Conservation (phyloP, 2,797 vertebrate species). For the Oreonectes daqikongensis region DNA sequence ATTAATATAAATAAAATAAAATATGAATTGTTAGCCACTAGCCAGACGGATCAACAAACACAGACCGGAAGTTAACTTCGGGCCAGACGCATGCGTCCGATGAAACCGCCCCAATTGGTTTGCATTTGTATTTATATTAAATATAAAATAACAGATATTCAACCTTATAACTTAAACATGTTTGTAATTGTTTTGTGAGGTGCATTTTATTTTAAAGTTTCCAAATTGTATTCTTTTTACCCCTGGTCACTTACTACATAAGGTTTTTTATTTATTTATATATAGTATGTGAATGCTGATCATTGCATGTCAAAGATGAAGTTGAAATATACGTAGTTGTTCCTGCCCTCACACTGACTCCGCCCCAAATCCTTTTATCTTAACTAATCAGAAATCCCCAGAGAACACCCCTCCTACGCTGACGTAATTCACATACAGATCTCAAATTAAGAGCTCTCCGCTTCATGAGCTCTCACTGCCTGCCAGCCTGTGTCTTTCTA, state of each 20-base stretch:
- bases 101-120: neutral
- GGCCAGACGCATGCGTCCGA: too few species aligned
- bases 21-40: too few species aligned
- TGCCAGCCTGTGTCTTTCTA: neutral
- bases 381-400: neutral
- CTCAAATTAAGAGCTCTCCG: constrained; percentile 11
- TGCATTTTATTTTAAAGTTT: too few species aligned
- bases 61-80: too few species aligned
- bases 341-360: neutral
- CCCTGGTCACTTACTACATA: neutral
- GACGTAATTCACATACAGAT: constrained; percentile 3
- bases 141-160: neutral
- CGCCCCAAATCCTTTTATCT: neutral
- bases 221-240: too few species aligned
- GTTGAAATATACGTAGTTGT: neutral
- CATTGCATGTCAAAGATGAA: neutral
- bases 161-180: too few species aligned
- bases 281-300: neutral
- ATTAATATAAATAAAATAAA: too few species aligned
- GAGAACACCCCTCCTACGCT: neutral
- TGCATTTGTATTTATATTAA: neutral
- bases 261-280: neutral
- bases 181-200: too few species aligned
- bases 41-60: too few species aligned
- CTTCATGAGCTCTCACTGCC: neutral